Conservation (phyloP, 2,113 vertebrate species). For the Telmatochromis sp. region DNA sequence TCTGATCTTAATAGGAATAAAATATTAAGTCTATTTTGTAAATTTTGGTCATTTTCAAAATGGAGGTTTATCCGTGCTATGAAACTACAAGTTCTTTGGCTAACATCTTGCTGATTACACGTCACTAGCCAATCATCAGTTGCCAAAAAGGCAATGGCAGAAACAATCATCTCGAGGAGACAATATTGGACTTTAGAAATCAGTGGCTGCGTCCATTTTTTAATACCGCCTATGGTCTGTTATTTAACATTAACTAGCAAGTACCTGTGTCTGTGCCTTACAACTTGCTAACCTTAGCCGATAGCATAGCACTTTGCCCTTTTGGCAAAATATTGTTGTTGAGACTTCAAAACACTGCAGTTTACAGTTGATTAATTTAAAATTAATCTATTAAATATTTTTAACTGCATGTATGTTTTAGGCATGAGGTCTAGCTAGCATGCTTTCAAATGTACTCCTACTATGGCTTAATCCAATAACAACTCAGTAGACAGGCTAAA, state of each 20-base stretch:
- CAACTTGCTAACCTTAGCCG: neutral
- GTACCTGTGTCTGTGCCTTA: neutral
- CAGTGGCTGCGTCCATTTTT: neutral
- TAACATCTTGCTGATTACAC: neutral
- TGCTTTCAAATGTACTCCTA: neutral
- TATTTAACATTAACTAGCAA: neutral
- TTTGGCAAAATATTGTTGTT: neutral
- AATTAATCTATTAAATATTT: neutral
- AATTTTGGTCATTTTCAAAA: neutral
- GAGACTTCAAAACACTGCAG: neutral
- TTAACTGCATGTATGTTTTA: neutral
- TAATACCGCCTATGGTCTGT: neutral
- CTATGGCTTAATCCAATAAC: neutral
- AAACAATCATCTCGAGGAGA: neutral
- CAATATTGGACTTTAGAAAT: neutral
- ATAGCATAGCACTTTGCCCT: neutral
- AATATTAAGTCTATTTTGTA: neutral
- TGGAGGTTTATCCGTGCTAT: neutral
- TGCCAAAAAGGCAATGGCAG: neutral
- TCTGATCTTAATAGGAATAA: neutral
- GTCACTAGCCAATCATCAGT: neutral
- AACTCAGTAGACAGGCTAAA: neutral
- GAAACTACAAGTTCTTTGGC: neutral
- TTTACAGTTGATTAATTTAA: neutral
- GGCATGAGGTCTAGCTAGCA: neutral